These are phyloP conservation scores for Anguilla anguilla DNA, from an alignment of 2,797 vertebrate genomes.

Conservation along the genomic window DNA sequence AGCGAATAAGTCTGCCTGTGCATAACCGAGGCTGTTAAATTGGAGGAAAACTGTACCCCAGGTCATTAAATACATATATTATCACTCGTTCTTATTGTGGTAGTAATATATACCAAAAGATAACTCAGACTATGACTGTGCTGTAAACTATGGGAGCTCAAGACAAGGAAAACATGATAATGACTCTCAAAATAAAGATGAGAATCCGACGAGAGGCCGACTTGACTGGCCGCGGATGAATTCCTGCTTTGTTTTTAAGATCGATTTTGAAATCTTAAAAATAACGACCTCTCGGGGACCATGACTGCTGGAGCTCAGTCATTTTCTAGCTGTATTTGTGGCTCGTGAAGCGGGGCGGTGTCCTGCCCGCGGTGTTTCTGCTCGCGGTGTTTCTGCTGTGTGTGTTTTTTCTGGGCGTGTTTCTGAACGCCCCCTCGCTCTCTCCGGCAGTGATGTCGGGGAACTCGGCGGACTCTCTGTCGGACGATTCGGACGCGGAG, in stretches of 20 bases:
- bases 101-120: not conserved
- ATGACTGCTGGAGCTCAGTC: not conserved
- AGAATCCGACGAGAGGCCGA: not conserved
- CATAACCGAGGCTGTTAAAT: too few species aligned
- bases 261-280: not conserved
- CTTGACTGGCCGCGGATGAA: not conserved
- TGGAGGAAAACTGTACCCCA: too few species aligned
- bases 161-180: not conserved
- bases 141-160: not conserved
- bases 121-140: not conserved
- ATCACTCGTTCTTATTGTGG: not conserved
- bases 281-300: not conserved
- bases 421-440: not conserved
- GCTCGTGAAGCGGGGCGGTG: not conserved
- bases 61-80: not conserved
- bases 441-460: conserved; percentile 75
- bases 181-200: not conserved
- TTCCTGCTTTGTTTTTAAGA: not conserved
- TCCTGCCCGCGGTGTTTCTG: not conserved
- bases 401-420: not conserved
- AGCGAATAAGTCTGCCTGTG: too few species aligned
- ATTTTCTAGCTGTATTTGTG: not conserved
- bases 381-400: not conserved
- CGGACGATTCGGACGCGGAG: conserved; percentile 76
- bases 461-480: conserved; percentile 78